Evolutionary conservation across 1,140 invertebrate species (phyloP).

Genomic region (Hypothenemus hampei): DNA sequence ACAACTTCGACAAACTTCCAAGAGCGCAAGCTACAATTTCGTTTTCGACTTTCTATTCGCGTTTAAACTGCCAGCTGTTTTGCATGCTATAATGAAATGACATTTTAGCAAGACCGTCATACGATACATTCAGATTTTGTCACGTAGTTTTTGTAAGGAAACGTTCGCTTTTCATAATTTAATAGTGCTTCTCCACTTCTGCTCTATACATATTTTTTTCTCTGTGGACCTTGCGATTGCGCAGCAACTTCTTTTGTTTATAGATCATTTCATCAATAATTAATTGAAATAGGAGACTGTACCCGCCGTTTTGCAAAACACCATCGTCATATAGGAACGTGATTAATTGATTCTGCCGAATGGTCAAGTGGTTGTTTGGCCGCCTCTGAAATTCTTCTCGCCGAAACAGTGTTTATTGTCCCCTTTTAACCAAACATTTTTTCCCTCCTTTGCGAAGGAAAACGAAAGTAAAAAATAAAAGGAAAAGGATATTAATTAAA

Average conservation of each 20-base stretch:
- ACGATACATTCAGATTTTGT: conserved; percentile 22
- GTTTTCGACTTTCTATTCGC: conserved; percentile 30
- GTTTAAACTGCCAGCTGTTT: conserved; percentile 34
- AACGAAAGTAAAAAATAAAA: conserved; percentile 3
- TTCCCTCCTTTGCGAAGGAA: background rate
- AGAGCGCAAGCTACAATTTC: conserved; percentile 23
- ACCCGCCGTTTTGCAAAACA: conserved; percentile 26
- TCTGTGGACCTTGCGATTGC: too few species aligned
- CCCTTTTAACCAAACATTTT: too few species aligned
- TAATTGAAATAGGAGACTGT: conserved; percentile 28
- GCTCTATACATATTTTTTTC: too few species aligned
- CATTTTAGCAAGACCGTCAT: conserved; percentile 35
- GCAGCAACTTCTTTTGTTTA: conserved; percentile 26
- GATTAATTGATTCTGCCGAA: conserved; percentile 25
- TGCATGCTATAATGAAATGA: conserved; percentile 42
- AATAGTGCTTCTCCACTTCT: too few species aligned
- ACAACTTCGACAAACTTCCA: conserved; percentile 23
- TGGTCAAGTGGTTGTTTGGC: conserved; percentile 20
- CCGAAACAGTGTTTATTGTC: conserved; percentile 9
- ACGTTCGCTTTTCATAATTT: too few species aligned
- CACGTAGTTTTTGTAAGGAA: too few species aligned
- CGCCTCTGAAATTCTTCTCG: conserved; percentile 6
- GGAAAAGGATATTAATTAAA: conserved; percentile 24
- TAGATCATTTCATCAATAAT: conserved; percentile 23
- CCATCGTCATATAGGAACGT: conserved; percentile 20